These are phyloP conservation scores for Hyles lineata DNA, from an alignment of 2,888 invertebrate species.

Conservation along the genomic window DNA sequence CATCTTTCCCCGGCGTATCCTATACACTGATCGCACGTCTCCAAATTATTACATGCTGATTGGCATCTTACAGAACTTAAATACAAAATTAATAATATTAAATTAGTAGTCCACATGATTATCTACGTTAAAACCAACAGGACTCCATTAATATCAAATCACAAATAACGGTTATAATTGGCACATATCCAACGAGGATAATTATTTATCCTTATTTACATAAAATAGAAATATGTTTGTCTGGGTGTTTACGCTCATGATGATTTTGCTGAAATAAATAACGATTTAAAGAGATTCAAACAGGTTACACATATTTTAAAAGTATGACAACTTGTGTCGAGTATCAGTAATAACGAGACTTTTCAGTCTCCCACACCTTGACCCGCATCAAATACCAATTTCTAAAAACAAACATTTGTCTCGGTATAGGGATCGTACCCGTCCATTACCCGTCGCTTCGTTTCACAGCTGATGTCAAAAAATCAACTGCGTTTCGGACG, in stretches of 20 bases:
- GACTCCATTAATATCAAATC: neutral
- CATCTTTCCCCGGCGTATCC: conserved; percentile 52
- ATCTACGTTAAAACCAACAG: neutral
- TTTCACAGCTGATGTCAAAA: too few relatives aligned
- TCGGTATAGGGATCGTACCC: too few relatives aligned
- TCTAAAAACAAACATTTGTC: too few relatives aligned
- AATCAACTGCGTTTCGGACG: too few relatives aligned
- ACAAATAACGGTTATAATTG: neutral
- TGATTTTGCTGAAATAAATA: neutral
- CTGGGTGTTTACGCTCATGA: neutral
- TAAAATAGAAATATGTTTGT: neutral
- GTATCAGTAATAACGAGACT: too few relatives aligned
- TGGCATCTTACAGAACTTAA: conserved; percentile 37
- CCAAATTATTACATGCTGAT: conserved; percentile 39
- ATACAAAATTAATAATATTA: conserved; percentile 32
- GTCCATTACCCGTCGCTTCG: too few relatives aligned
- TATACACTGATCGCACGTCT: conserved; percentile 64
- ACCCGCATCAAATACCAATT: too few relatives aligned
- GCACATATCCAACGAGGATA: neutral
- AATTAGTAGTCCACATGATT: conserved; percentile 36
- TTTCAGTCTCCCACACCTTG: too few relatives aligned
- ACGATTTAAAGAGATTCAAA: neutral
- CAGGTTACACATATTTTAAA: too few relatives aligned
- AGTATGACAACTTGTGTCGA: too few relatives aligned
- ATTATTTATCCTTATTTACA: neutral